Conservation (phyloP, 2,797 vertebrate genomes). For the Gobionotothen gibberifrons region DNA sequence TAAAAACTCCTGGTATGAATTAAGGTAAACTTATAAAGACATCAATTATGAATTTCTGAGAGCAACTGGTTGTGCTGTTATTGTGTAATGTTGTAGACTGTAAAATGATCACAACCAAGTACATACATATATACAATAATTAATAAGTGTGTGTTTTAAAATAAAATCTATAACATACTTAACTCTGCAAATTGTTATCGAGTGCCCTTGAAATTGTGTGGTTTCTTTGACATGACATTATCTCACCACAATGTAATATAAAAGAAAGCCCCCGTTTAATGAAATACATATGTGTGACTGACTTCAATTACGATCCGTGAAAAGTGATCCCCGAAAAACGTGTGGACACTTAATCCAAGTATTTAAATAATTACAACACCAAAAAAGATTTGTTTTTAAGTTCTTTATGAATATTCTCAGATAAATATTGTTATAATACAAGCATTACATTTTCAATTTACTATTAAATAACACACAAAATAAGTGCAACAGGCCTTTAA, state of each 20-base stretch:
- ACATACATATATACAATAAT: neutral
- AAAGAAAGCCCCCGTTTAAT: neutral
- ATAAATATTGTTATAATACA: slow-evolving; percentile 80
- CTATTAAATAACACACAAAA: slow-evolving; percentile 72
- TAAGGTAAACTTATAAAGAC: neutral
- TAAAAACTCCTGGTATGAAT: neutral
- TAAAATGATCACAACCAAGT: neutral
- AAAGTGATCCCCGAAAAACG: neutral
- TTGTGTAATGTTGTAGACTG: neutral
- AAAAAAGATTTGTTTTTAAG: slow-evolving; percentile 58
- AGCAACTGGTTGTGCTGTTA: slow-evolving; percentile 23
- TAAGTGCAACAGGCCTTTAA: slow-evolving; percentile 69
- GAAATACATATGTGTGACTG: slow-evolving; percentile 2
- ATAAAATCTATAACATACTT: neutral
- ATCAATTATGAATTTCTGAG: neutral
- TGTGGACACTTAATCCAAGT: neutral
- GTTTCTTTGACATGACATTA: neutral
- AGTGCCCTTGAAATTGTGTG: neutral
- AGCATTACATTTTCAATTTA: slow-evolving; percentile 73
- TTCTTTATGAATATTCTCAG: slow-evolving; percentile 84
- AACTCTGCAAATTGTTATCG: neutral
- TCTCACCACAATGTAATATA: neutral
- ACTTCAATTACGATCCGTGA: neutral
- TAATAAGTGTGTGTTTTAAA: neutral
- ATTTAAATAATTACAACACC: slow-evolving; percentile 61